These are phyloP conservation scores for Perca fluviatilis DNA, from an alignment of 2,113 vertebrate species.

Conservation along the genomic window DNA sequence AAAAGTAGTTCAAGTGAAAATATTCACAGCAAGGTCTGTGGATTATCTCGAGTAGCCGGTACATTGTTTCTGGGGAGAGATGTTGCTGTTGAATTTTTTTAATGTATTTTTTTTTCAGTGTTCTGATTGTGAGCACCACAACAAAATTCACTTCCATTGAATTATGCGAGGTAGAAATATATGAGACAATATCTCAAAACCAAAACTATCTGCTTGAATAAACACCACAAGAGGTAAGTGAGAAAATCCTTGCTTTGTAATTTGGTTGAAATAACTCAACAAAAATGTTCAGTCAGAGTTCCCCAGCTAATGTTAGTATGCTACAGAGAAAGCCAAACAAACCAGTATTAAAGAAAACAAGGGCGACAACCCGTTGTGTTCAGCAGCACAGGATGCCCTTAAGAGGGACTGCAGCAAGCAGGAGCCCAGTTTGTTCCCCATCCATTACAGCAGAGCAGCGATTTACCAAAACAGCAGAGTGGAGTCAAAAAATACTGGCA, in stretches of 20 bases:
- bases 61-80: background rate
- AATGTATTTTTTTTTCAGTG: background rate
- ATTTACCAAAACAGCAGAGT: slow-evolving; percentile 60
- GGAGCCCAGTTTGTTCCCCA: slow-evolving; percentile 59
- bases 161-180: background rate
- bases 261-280: background rate
- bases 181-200: background rate
- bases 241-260: background rate
- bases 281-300: background rate
- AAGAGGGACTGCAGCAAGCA: slow-evolving; percentile 43
- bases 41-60: background rate
- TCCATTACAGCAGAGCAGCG: slow-evolving; percentile 68
- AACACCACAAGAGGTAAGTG: background rate
- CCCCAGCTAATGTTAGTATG: background rate
- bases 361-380: slow-evolving; percentile 21
- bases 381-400: slow-evolving; percentile 28
- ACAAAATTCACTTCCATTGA: background rate
- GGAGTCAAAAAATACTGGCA: slow-evolving; percentile 66
- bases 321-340: slow-evolving; percentile 8
- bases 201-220: background rate
- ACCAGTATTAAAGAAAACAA: background rate
- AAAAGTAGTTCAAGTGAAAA: background rate
- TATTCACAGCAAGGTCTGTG: background rate
- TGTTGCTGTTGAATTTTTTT: background rate
- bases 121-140: background rate